phyloP scores from a whole-genome alignment of 2,113 vertebrate species.

The Brachyhypopomus occidentalis region DNA sequence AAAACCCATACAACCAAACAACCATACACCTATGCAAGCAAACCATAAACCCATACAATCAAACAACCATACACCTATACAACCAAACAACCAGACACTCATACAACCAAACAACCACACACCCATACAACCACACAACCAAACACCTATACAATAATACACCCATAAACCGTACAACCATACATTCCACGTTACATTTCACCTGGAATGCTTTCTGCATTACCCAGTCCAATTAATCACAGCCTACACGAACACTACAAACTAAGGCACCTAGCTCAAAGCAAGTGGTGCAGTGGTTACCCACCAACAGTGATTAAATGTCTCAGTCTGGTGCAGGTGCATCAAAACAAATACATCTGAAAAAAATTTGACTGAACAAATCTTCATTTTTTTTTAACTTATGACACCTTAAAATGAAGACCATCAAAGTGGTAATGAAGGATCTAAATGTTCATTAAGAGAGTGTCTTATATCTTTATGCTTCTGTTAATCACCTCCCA shows the following conservation, averaged over 20 bases:
- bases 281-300: not conserved
- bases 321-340: not conserved
- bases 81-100: too few relatives aligned
- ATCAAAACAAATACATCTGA: not conserved
- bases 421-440: not conserved
- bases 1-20: too few relatives aligned
- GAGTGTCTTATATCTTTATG: constrained; percentile 35
- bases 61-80: too few relatives aligned
- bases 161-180: not conserved
- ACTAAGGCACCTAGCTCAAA: not conserved
- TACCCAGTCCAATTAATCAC: too few relatives aligned
- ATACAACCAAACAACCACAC: too few relatives aligned
- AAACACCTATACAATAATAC: too few relatives aligned
- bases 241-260: not conserved
- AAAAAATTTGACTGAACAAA: constrained; percentile 21
- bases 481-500: constrained; percentile 49
- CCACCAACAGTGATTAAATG: not conserved
- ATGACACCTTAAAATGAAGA: too few relatives aligned
- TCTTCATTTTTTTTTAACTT: not conserved
- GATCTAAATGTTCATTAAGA: constrained; percentile 26
- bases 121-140: too few relatives aligned
- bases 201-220: too few relatives aligned
- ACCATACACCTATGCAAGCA: too few relatives aligned
- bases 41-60: too few relatives aligned
- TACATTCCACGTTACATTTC: not conserved